Conservation (phyloP, 2,113 vertebrate genomes). For the Microcebus griseorufus region DNA sequence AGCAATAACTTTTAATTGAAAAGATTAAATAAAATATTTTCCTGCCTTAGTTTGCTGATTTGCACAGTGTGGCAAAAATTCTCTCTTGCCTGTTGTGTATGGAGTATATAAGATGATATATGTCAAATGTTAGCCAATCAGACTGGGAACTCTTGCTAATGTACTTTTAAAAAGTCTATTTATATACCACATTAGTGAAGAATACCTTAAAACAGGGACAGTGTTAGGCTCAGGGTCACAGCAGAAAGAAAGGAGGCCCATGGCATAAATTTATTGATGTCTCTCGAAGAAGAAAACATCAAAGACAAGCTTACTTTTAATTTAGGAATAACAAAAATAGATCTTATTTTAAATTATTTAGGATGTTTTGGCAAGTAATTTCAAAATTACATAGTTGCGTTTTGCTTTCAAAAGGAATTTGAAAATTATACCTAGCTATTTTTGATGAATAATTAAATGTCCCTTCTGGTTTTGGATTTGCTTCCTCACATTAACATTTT, state of each 20-base stretch:
- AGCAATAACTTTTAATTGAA: too few relatives aligned
- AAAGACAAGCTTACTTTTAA: not conserved
- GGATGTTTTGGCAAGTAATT: not conserved
- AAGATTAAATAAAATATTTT: not conserved
- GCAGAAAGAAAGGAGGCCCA: not conserved
- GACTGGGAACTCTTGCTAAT: not conserved
- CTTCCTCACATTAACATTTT: not conserved
- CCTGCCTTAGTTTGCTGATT: not conserved
- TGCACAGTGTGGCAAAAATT: not conserved
- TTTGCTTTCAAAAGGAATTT: not conserved
- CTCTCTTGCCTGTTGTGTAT: not conserved
- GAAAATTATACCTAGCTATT: not conserved
- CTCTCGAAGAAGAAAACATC: not conserved
- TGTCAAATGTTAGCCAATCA: not conserved
- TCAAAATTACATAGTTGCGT: not conserved
- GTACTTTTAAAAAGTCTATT: not conserved
- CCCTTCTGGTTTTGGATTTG: not conserved
- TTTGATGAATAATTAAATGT: not conserved
- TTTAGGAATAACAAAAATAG: not conserved
- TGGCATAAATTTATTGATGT: not conserved
- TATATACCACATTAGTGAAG: not conserved
- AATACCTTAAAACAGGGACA: not conserved
- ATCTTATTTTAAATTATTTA: slow-evolving; percentile 12
- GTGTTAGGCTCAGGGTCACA: not conserved
- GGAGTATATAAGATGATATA: not conserved